A percentile compares a stretch with the other conserved stretches of the same genome.
phyloP scores from a whole-genome alignment of 2,113 vertebrate genomes.

The Nesogale talazaci region DNA sequence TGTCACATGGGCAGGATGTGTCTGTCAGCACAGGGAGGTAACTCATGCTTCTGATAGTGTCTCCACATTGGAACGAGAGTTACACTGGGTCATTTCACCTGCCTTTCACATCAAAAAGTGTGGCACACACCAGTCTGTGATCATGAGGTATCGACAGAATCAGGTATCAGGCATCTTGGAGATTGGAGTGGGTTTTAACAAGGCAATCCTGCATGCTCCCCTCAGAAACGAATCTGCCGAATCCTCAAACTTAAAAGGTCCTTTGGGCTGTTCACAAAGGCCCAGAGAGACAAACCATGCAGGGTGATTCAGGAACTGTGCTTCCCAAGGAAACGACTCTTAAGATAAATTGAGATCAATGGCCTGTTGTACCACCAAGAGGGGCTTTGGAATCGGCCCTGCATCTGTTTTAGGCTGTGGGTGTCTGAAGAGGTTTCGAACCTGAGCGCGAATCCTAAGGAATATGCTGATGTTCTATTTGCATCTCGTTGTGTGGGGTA shows the following conservation, averaged over 20 bases:
- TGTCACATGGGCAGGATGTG: no score
- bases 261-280: not conserved
- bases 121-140: no score
- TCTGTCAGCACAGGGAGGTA: no score
- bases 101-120: no score
- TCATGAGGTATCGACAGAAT: no score
- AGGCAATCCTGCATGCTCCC: no score
- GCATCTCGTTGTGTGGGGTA: not conserved
- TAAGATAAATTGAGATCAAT: not conserved
- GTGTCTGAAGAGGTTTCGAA: not conserved
- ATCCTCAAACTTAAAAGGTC: not conserved
- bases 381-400: not conserved
- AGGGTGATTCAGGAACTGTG: not conserved
- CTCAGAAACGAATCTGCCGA: not conserved
- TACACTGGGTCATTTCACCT: no score
- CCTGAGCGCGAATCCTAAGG: not conserved
- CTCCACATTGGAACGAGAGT: no score
- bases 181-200: not conserved
- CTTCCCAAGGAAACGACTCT: not conserved
- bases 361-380: not conserved
- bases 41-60: no score
- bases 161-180: no score
- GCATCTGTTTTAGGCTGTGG: no score
- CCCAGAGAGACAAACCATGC: not conserved
- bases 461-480: not conserved